Conservation (phyloP, 1,140 invertebrate genomes). For the Achroia grisella region DNA sequence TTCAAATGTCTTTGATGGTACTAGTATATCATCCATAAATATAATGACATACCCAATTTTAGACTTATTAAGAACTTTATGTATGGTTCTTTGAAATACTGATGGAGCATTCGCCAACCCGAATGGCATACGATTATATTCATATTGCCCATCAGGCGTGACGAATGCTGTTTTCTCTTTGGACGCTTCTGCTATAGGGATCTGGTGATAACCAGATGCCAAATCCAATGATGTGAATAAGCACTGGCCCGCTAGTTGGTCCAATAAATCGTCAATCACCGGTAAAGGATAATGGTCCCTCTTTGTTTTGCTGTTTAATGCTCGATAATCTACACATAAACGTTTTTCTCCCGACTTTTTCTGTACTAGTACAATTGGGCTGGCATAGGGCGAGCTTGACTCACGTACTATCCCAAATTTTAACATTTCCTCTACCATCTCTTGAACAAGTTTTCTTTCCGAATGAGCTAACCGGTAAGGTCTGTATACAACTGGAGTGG, state of each 20-base stretch:
- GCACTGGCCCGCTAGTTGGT: background rate
- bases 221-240: slow-evolving; percentile 1
- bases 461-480: slow-evolving; percentile 10
- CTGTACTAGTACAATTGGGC: slow-evolving; percentile 17
- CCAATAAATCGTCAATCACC: slow-evolving; percentile 6
- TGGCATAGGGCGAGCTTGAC: slow-evolving; percentile 17
- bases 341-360: slow-evolving; percentile 22
- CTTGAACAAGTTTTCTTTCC: slow-evolving; percentile 5
- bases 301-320: slow-evolving; percentile 4
- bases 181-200: background rate
- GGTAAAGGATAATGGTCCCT: slow-evolving; percentile 10
- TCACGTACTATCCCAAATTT: slow-evolving; percentile 5
- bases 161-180: background rate
- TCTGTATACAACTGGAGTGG: slow-evolving; percentile 5
- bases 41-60: background rate
- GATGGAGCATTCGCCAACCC: background rate
- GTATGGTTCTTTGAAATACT: background rate
- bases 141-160: too few relatives aligned
- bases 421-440: slow-evolving; percentile 5
- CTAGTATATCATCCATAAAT: background rate
- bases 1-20: background rate
- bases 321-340: slow-evolving; percentile 12
- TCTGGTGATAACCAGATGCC: too few relatives aligned
- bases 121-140: too few relatives aligned
- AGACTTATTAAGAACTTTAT: background rate